Percentiles rank a stretch among this genome's conserved stretches.
These are phyloP conservation scores for Gavialis gangeticus DNA, from an alignment of 2,113 vertebrate genomes.

Conservation along the genomic window DNA sequence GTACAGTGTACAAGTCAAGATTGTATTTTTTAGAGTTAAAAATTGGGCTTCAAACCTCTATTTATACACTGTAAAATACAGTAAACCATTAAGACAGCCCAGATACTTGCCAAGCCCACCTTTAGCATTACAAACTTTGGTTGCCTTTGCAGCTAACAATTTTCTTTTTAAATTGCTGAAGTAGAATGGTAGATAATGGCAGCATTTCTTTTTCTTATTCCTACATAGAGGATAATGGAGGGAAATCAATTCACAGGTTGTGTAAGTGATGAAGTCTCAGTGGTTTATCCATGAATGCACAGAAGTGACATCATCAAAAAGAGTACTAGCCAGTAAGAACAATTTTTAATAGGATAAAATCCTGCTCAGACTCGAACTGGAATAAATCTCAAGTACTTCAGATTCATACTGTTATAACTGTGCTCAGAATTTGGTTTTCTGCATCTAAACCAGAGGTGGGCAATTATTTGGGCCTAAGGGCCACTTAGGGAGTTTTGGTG, in stretches of 20 bases:
- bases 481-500: no score
- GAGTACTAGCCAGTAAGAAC: neutral
- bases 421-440: neutral
- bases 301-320: neutral
- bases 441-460: neutral
- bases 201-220: neutral
- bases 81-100: neutral
- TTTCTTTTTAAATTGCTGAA: neutral
- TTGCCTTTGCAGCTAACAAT: neutral
- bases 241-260: neutral
- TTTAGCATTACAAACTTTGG: neutral
- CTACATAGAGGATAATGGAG: neutral
- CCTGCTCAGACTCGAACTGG: no score
- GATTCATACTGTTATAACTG: neutral
- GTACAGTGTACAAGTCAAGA: no score
- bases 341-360: no score
- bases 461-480: no score
- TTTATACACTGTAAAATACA: no score
- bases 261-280: neutral
- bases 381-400: neutral
- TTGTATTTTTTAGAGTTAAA: no score
- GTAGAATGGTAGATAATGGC: neutral
- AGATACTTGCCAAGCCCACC: neutral
- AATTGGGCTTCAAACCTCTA: no score
- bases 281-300: neutral